Percentiles rank a stretch among this genome's conserved stretches.
These are phyloP conservation scores for Oreotrochilus melanogaster DNA, from an alignment of 2,113 vertebrate genomes.

Conservation along the genomic window DNA sequence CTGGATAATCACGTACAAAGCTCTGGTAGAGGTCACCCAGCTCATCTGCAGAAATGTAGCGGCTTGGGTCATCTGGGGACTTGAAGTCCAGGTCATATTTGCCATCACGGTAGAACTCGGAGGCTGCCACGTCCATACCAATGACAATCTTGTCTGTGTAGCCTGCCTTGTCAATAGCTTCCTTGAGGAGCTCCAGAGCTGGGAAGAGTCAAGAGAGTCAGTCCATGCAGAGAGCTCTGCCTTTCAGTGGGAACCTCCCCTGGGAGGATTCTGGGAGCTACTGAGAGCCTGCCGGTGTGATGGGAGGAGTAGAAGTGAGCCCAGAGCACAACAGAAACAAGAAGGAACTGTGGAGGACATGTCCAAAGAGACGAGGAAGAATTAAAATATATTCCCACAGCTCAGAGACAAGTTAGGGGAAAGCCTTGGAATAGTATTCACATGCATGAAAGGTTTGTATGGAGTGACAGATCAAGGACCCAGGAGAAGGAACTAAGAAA, in stretches of 20 bases:
- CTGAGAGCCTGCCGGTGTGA: not conserved
- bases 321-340: fast-evolving
- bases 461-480: not conserved
- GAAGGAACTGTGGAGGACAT: not conserved
- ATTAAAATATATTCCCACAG: not conserved
- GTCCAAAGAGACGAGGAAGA: not conserved
- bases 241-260: not conserved
- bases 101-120: constrained; percentile 90
- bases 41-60: constrained; percentile 89
- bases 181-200: constrained; percentile 93
- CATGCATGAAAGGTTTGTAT: not conserved
- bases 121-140: constrained; percentile 93
- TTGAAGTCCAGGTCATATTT: constrained; percentile 95
- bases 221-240: not conserved
- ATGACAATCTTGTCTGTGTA: constrained; percentile 95
- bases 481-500: not conserved
- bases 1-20: constrained; percentile 93
- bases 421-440: not conserved
- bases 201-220: not conserved
- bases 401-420: not conserved
- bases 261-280: not conserved
- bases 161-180: constrained; percentile 91
- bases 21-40: constrained; percentile 90
- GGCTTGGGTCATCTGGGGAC: constrained; percentile 87
- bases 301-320: not conserved